Conservation (phyloP, 2,797 vertebrate species). For the Pipistrellus pygmaeus region DNA sequence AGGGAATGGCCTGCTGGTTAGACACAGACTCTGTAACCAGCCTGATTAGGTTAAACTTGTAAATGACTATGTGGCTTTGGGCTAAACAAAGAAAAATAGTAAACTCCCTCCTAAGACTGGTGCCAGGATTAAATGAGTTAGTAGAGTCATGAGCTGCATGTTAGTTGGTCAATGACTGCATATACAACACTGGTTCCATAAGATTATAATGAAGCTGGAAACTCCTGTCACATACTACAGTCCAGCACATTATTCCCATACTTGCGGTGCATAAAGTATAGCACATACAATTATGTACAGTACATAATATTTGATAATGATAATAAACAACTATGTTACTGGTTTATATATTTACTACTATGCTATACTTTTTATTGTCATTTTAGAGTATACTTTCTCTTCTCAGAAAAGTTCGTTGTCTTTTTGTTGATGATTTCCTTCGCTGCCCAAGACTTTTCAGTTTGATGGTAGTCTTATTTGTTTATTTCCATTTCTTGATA, state of each 20-base stretch:
- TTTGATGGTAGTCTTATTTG: neutral
- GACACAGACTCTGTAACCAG: neutral
- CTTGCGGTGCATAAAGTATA: neutral
- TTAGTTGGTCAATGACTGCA: neutral
- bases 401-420: neutral
- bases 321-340: neutral
- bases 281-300: neutral
- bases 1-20: neutral
- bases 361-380: neutral
- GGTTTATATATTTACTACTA: neutral
- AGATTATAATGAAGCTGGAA: neutral
- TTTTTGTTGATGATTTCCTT: neutral
- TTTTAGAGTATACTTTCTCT: neutral
- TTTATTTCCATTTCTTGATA: neutral
- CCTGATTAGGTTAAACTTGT: neutral
- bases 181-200: neutral
- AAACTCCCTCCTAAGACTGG: neutral
- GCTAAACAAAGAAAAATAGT: neutral
- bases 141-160: neutral
- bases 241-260: neutral
- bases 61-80: neutral
- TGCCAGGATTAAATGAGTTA: neutral
- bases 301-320: neutral
- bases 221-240: neutral
- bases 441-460: neutral